Percentiles rank a stretch among this genome's conserved stretches.
Conservation (phyloP, 2,888 invertebrate genomes). For the Rhingia campestris region DNA sequence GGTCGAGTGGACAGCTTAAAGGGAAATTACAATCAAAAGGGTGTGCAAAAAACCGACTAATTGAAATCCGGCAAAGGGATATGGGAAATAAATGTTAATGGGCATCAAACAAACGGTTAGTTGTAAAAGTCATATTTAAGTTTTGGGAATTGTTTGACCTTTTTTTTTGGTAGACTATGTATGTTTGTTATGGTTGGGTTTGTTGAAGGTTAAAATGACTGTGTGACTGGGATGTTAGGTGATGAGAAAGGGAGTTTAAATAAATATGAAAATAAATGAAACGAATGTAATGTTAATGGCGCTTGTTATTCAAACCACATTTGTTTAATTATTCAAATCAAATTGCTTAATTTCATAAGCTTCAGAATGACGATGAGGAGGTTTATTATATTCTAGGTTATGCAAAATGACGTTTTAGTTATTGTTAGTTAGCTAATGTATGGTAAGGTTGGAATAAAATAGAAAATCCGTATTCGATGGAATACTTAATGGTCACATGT, state of each 20-base stretch:
- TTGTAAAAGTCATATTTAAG: slow-evolving; percentile 47
- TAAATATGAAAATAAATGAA: slow-evolving; percentile 41
- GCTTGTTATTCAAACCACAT: slow-evolving; percentile 29
- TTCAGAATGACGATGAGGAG: too few species aligned
- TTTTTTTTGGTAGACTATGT: not conserved
- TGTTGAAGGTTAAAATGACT: slow-evolving; percentile 2
- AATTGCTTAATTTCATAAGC: slow-evolving; percentile 11
- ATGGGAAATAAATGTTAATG: slow-evolving; percentile 59
- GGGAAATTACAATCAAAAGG: slow-evolving; percentile 61
- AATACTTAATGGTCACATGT: too few species aligned
- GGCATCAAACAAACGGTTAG: slow-evolving; percentile 60
- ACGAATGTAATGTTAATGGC: slow-evolving; percentile 58
- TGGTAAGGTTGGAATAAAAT: too few species aligned
- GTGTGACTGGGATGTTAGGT: not conserved
- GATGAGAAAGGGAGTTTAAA: slow-evolving; percentile 7
- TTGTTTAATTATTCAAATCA: slow-evolving; percentile 27
- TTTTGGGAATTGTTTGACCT: slow-evolving; percentile 6
- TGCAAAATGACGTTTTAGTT: too few species aligned
- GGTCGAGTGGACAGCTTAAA: slow-evolving; percentile 51
- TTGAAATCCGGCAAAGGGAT: slow-evolving; percentile 65
- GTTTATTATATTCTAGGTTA: too few species aligned
- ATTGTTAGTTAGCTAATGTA: too few species aligned
- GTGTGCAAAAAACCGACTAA: slow-evolving; percentile 60
- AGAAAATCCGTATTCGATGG: too few species aligned
- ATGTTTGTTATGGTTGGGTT: slow-evolving; percentile 22